Base-by-base conservation (phyloP, 2,888 invertebrate species). In the Drosophila leonis region DNA sequence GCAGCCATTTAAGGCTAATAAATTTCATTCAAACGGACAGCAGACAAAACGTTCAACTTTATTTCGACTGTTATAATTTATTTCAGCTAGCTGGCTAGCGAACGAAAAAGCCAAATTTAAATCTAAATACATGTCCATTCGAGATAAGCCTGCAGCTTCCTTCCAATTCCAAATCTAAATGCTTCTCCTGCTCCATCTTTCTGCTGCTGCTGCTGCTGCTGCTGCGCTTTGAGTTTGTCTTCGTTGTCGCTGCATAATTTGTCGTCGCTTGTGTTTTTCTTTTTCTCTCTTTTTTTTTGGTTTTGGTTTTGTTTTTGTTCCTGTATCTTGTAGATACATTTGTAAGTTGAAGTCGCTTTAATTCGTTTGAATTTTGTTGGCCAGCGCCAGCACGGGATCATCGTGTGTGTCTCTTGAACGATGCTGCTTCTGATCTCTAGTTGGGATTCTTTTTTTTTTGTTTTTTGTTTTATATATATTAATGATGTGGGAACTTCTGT, bases 401-500 rank as follows among this genome's bases (percentile, higher is more conserved):
- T 88, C 86, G 90, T 87, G 88, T 86, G 86, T 85, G 78, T 72
- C 78, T 77, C 74, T 35, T 51, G 60, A 65, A 5, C 64, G 35
- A 46, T 20, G 55, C 54, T 59, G 60, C 39, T 49, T 20, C 51
- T 68, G 75, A 65, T 75, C 69, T 69, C 56, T 39, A 27, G 35
- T 57, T 35, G 59, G 37, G 37, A 18, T 48, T 57, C 44, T 65
- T 56, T 73, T 46, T 12, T 33, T 46, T 46, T 27, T 15, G 33
- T 15, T 77, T 27, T 27, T 33, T 55, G n/a, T 42, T 60, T 46
- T 13, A 1, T 20, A 1, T 62, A 76, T 88, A 83, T 90, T 88
- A 90, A 89, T 88, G 87, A 88, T 90, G 90, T 90, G 88, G 89
- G 89, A 87, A 88, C 80, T 90, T 85, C 89, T 85, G 89, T 89